Conservation (phyloP, 1,140 invertebrate genomes). For the Trachelipus rathkii region DNA sequence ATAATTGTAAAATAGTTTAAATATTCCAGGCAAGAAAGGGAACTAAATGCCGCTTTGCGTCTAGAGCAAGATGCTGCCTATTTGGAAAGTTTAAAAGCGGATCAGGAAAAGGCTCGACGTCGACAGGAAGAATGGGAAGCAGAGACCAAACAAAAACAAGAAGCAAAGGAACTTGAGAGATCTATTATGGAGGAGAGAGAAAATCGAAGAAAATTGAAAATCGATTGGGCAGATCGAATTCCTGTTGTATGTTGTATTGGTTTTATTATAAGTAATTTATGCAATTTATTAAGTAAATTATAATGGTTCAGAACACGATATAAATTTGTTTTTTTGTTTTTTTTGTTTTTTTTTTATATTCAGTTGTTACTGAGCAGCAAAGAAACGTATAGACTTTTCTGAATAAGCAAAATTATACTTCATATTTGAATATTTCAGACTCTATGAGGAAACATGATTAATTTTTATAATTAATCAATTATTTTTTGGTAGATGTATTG, state of each 20-base stretch:
- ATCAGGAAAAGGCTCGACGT: not conserved
- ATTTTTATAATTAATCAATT: too few species aligned
- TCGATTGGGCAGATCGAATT: conserved; percentile 36
- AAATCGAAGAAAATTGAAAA: conserved; percentile 46
- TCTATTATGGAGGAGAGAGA: conserved; percentile 47
- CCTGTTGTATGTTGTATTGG: conserved; percentile 16
- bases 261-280: conserved; percentile 19
- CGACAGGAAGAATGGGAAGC: not conserved
- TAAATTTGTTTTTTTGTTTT: too few species aligned
- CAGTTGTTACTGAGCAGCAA: too few species aligned
- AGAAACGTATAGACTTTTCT: too few species aligned
- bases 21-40: not conserved
- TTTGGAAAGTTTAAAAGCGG: not conserved
- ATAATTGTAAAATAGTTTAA: not conserved
- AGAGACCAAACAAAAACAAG: not conserved
- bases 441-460: too few species aligned
- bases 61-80: conserved; percentile 18
- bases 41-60: not conserved
- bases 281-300: too few species aligned
- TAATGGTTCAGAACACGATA: too few species aligned
- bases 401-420: too few species aligned
- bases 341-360: too few species aligned
- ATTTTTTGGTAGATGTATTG: too few species aligned
- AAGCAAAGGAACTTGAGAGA: not conserved
- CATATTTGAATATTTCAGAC: too few species aligned